These are phyloP conservation scores for Ophonus ardosiacus DNA, from an alignment of 2,888 invertebrate genomes.

Conservation along the genomic window DNA sequence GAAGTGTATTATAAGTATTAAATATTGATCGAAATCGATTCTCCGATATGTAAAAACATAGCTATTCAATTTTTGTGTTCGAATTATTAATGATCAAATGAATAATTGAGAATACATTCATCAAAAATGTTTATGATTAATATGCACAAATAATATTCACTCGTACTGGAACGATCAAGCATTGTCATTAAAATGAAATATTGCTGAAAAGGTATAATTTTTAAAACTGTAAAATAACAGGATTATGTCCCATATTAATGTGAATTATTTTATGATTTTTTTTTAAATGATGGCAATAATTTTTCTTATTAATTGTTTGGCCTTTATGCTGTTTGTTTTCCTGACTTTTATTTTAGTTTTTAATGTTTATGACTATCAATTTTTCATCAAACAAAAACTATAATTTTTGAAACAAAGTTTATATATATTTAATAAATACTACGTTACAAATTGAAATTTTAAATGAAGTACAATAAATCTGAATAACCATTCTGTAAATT, in stretches of 20 bases:
- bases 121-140: constrained; percentile 17
- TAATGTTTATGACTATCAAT: too few relatives aligned
- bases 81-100: constrained; percentile 20
- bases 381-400: too few relatives aligned
- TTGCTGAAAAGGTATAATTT: neutral
- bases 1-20: neutral
- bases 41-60: neutral
- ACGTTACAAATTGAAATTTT: too few relatives aligned
- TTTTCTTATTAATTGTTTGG: neutral
- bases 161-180: neutral
- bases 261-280: neutral
- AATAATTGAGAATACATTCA: neutral
- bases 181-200: constrained; percentile 12
- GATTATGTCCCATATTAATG: neutral
- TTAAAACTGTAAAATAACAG: neutral
- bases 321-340: neutral
- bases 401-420: too few relatives aligned
- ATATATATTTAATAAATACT: too few relatives aligned
- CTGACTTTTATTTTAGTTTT: too few relatives aligned
- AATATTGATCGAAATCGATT: constrained; percentile 11
- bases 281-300: neutral
- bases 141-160: constrained; percentile 17
- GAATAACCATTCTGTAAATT: too few relatives aligned
- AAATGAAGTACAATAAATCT: too few relatives aligned
- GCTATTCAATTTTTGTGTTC: constrained; percentile 13